These are phyloP conservation scores for Cyclophora punctaria DNA, from an alignment of 2,888 invertebrate genomes.

Conservation along the genomic window DNA sequence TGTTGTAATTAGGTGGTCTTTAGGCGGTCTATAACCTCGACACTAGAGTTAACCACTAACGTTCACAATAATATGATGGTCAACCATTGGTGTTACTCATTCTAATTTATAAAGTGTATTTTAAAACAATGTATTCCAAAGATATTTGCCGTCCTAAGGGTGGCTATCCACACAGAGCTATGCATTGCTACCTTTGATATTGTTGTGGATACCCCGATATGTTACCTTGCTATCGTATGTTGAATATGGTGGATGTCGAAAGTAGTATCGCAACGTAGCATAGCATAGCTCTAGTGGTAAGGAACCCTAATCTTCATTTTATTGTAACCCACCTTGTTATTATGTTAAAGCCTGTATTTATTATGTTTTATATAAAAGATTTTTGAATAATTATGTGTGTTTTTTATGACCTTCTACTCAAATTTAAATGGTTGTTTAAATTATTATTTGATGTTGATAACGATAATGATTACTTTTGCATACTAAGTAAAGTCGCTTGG, in stretches of 20 bases:
- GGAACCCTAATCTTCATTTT: neutral
- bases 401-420: neutral
- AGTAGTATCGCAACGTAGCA: slow-evolving; percentile 2
- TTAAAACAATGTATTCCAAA: slow-evolving; percentile 22
- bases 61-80: slow-evolving; percentile 3
- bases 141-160: slow-evolving; percentile 58
- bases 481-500: no score
- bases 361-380: slow-evolving; percentile 69
- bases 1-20: neutral
- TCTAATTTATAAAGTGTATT: neutral
- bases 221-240: no score
- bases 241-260: no score
- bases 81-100: neutral
- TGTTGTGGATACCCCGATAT: no score
- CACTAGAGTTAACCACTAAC: slow-evolving; percentile 12
- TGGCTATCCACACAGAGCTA: no score
- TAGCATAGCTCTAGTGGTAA: slow-evolving; percentile 9
- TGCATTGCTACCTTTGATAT: no score
- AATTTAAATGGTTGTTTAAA: no score
- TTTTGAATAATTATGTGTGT: slow-evolving; percentile 27
- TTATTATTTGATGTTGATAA: no score
- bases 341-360: slow-evolving; percentile 65
- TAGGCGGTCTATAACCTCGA: neutral
- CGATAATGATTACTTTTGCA: no score
- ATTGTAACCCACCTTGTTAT: slow-evolving; percentile 60